Evolutionary conservation across 2,888 invertebrate genomes (phyloP).

Genomic region (Eupithecia subfuscata): DNA sequence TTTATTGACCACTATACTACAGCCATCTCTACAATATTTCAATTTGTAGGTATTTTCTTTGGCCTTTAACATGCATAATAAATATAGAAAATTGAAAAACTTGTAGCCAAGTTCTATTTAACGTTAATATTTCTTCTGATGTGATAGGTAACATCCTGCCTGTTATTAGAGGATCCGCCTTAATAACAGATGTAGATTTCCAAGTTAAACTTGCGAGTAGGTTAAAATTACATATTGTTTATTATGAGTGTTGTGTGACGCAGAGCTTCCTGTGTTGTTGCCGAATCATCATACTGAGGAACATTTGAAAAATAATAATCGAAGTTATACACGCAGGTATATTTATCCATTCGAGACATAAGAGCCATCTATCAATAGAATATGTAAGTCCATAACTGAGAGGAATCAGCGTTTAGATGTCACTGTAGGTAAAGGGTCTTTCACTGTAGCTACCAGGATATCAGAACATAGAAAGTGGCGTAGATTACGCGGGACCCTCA

Average conservation of each 20-base stretch:
- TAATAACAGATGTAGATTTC: conserved; percentile 2
- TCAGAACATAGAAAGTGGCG: neutral
- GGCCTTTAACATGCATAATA: neutral
- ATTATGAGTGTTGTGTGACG: neutral
- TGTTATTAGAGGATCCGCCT: conserved; percentile 1
- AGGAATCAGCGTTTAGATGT: neutral
- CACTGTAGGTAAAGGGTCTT: neutral
- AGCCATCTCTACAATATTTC: neutral
- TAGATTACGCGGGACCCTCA: neutral
- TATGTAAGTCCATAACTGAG: neutral
- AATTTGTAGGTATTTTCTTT: neutral
- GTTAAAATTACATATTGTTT: neutral
- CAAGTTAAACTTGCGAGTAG: neutral
- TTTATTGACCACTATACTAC: neutral
- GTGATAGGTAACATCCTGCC: neutral
- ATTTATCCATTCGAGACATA: neutral
- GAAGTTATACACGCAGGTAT: neutral
- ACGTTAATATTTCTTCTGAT: neutral
- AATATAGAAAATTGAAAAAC: neutral
- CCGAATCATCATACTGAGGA: neutral
- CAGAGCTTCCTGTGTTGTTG: neutral
- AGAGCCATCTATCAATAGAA: neutral
- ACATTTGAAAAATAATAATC: neutral
- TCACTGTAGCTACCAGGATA: neutral
- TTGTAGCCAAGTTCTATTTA: neutral